Conservation (phyloP, 2,888 invertebrate species). For the Troglohyphantes excavatus region DNA sequence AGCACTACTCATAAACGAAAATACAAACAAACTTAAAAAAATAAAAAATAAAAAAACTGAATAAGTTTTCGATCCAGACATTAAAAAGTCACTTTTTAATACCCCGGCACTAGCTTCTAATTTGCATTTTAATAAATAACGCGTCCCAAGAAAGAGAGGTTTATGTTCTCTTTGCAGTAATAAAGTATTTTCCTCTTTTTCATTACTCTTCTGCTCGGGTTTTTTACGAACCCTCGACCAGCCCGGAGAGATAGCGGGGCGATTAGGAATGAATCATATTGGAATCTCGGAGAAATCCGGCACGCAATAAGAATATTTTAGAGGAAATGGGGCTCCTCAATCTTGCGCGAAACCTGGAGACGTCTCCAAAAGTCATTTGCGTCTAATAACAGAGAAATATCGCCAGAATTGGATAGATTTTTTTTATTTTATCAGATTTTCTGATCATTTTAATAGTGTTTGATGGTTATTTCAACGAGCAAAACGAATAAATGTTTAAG, state of each 20-base stretch:
- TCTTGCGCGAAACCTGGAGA: not conserved
- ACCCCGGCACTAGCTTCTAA: not conserved
- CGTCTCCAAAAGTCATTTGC: slow-evolving; percentile 3
- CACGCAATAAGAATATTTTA: slow-evolving; percentile 9
- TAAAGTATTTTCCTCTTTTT: not conserved
- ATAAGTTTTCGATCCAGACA: not conserved
- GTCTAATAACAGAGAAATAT: slow-evolving; percentile 6
- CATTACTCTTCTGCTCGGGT: not conserved
- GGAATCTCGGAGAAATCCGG: not conserved
- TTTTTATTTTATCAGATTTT: slow-evolving; percentile 3
- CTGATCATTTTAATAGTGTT: not conserved
- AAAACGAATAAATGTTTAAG: too few species aligned
- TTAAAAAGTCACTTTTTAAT: not conserved
- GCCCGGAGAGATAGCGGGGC: slow-evolving; percentile 12
- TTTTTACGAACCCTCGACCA: not conserved
- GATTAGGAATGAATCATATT: slow-evolving; percentile 42
- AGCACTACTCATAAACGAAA: not conserved
- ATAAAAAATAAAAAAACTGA: not conserved
- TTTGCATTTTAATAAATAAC: slow-evolving; percentile 9
- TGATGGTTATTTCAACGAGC: too few species aligned
- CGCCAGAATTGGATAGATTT: not conserved
- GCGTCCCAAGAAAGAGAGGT: not conserved
- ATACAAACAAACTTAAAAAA: not conserved
- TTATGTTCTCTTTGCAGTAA: not conserved
- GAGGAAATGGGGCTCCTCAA: not conserved